Evolutionary conservation across 2,797 vertebrate species (phyloP).

Genomic region (Rhadinocentrus ornatus): DNA sequence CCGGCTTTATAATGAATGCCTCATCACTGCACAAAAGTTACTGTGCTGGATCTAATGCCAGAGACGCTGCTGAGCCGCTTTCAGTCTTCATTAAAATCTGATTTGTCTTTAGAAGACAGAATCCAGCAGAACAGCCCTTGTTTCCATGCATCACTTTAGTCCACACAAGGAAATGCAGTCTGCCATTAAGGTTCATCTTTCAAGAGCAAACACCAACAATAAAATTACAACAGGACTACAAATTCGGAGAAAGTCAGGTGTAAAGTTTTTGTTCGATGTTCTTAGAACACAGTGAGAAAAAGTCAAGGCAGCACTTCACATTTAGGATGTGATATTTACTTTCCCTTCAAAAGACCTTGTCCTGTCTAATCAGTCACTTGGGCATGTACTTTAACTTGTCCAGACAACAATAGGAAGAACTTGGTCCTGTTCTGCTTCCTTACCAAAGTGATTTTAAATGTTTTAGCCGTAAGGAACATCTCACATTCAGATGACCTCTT

Average conservation of each 20-base stretch:
- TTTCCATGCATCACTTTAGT: slow-evolving; percentile 64
- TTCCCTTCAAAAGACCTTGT: slow-evolving; percentile 65
- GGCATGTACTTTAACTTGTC: slow-evolving; percentile 40
- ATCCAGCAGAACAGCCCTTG: slow-evolving; percentile 40
- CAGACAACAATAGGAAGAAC: slow-evolving; percentile 34
- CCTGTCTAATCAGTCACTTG: slow-evolving; percentile 43
- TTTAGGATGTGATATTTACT: slow-evolving; percentile 32
- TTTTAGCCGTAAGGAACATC: slow-evolving; percentile 54
- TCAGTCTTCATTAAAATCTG: slow-evolving; percentile 77
- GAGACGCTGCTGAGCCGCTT: slow-evolving; percentile 53
- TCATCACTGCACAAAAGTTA: slow-evolving; percentile 70
- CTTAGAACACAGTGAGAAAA: slow-evolving; percentile 38
- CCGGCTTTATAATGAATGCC: slow-evolving; percentile 71
- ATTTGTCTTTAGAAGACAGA: slow-evolving; percentile 67
- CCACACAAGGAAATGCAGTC: slow-evolving; percentile 64
- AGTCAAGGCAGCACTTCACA: slow-evolving; percentile 36
- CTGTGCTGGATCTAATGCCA: slow-evolving; percentile 54
- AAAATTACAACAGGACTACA: slow-evolving; percentile 41
- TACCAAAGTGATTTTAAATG: slow-evolving; percentile 36
- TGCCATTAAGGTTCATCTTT: slow-evolving; percentile 60
- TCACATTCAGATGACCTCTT: slow-evolving; percentile 70
- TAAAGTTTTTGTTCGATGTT: slow-evolving; percentile 34
- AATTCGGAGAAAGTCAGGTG: slow-evolving; percentile 22
- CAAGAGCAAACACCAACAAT: slow-evolving; percentile 49
- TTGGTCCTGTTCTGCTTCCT: slow-evolving; percentile 41